phyloP scores from a whole-genome alignment of 2,888 invertebrate genomes.

The Ophion ventricosus region DNA sequence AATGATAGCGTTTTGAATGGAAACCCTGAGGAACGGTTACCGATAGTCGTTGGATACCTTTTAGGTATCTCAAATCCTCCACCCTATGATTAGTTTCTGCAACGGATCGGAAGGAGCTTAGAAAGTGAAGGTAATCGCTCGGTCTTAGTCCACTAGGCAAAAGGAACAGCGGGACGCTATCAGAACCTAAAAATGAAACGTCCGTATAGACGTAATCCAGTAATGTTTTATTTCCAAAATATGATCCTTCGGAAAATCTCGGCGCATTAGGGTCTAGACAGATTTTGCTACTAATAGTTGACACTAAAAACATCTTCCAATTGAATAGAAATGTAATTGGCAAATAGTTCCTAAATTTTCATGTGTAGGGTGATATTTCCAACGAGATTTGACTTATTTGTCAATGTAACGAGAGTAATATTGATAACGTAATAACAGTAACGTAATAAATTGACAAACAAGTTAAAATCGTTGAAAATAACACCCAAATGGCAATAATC shows the following conservation, averaged over 20 bases:
- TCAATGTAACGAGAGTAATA: too few relatives aligned
- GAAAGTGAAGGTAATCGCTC: conserved; percentile 34
- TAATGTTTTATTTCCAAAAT: too few relatives aligned
- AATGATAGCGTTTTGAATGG: not conserved
- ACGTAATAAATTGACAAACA: too few relatives aligned
- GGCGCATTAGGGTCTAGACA: not conserved
- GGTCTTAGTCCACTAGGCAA: conserved; percentile 35
- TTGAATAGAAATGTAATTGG: not conserved
- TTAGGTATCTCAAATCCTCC: not conserved
- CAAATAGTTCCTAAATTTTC: too few relatives aligned
- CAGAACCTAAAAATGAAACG: not conserved
- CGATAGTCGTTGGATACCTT: conserved; percentile 14
- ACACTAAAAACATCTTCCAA: not conserved
- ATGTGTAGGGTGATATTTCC: too few relatives aligned
- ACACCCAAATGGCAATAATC: too few relatives aligned
- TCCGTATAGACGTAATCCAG: not conserved
- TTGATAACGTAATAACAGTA: too few relatives aligned
- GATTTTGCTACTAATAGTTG: not conserved
- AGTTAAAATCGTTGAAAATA: too few relatives aligned
- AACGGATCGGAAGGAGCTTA: conserved; percentile 3
- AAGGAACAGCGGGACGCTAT: not conserved
- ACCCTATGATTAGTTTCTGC: conserved; percentile 2
- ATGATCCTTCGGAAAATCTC: not conserved
- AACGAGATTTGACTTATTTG: too few relatives aligned
- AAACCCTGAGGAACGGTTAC: conserved; percentile 24